Conservation (phyloP, 2,888 invertebrate species). For the Plebejus anna region DNA sequence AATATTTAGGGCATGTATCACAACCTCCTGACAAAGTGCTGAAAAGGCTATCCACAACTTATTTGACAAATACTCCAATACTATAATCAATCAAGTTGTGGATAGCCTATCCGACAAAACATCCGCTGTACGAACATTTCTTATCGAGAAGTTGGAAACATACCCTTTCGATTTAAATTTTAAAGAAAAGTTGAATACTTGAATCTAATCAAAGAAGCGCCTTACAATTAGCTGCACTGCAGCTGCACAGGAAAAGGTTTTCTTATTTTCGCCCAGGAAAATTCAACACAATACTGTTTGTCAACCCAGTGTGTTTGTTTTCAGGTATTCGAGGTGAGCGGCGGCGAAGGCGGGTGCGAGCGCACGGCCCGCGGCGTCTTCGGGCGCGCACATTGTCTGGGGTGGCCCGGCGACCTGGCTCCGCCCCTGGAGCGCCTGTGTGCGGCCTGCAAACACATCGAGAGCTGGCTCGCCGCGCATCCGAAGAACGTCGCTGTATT, state of each 20-base stretch:
- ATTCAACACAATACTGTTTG: neutral
- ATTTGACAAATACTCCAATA: too few species aligned
- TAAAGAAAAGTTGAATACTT: too few species aligned
- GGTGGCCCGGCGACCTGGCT: slow-evolving; percentile 92
- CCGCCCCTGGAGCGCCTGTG: slow-evolving; percentile 94
- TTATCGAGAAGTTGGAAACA: too few species aligned
- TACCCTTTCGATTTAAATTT: too few species aligned
- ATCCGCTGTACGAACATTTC: too few species aligned
- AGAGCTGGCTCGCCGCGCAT: slow-evolving; percentile 92
- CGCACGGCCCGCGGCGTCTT: slow-evolving; percentile 82
- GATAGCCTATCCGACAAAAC: too few species aligned
- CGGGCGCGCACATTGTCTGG: slow-evolving; percentile 86
- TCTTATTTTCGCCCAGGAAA: neutral
- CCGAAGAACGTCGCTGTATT: slow-evolving; percentile 92
- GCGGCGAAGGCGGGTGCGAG: slow-evolving; percentile 81
- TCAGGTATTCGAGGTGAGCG: slow-evolving; percentile 92
- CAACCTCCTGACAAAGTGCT: too few species aligned
- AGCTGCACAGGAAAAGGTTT: neutral
- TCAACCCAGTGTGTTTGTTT: slow-evolving; percentile 43
- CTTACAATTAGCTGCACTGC: neutral
- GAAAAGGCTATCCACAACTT: too few species aligned
- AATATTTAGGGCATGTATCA: too few species aligned
- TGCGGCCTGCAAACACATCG: slow-evolving; percentile 95
- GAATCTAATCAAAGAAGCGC: neutral
- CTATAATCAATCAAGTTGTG: too few species aligned